A percentile compares a stretch with the other conserved stretches of the same genome.
Evolutionary conservation across 2,888 invertebrate species (phyloP).

Genomic region (Drosophila merina): DNA sequence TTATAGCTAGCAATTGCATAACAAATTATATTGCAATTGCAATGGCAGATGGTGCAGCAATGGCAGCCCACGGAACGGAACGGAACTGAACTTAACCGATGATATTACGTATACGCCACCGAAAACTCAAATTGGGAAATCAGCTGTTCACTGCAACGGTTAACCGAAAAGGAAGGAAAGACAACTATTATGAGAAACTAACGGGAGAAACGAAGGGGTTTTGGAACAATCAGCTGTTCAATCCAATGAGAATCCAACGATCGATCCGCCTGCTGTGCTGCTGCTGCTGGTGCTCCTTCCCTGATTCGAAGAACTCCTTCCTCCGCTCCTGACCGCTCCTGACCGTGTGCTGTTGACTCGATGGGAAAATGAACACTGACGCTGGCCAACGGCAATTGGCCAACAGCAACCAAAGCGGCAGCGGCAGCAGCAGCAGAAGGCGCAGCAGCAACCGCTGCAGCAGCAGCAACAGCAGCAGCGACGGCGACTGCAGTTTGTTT

Average conservation of each 20-base stretch:
- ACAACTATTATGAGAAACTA: too few species aligned
- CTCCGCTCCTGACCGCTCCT: constrained; percentile 23
- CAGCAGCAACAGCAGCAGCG: constrained; percentile 20
- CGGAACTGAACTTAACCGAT: constrained; percentile 5
- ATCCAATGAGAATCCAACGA: constrained; percentile 2
- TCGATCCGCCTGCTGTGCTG: background rate
- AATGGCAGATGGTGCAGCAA: constrained; percentile 47
- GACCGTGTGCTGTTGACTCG: constrained; percentile 82
- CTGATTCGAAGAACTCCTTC: background rate
- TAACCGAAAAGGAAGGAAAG: background rate
- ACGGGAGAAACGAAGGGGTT: too few species aligned
- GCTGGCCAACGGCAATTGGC: constrained; percentile 63
- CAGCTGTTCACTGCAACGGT: background rate
- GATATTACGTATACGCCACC: constrained; percentile 36
- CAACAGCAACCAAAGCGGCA: constrained; percentile 33
- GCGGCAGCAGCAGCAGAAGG: constrained; percentile 27
- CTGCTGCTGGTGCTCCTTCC: constrained; percentile 13
- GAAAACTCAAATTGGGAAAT: constrained; percentile 14
- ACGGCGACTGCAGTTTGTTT: constrained; percentile 27
- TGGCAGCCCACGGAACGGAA: constrained; percentile 23
- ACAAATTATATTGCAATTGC: constrained; percentile 44
- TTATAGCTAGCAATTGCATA: constrained; percentile 63
- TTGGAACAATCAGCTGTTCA: constrained; percentile 10
- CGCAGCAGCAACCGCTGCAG: constrained; percentile 16
- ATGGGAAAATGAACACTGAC: constrained; percentile 84